Evolutionary conservation across 2,888 invertebrate species (phyloP), one percentile per base, ranked within the genome.

Genomic region (Elmis aenea): DNA sequence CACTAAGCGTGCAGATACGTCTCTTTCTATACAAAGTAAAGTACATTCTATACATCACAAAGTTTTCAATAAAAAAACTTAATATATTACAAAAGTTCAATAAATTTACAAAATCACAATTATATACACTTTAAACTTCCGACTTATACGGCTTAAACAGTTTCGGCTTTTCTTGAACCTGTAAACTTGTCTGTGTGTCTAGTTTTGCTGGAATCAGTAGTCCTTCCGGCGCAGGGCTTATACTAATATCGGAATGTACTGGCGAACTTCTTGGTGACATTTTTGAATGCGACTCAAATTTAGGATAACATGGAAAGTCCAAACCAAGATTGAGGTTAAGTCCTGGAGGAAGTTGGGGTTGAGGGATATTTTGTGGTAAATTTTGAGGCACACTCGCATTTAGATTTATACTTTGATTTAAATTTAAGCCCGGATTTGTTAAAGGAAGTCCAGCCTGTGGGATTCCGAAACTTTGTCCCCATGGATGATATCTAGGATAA

Each of bases 131-230:
- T 57, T 64, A 68, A 40, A 58, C 58, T 47, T 79, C 78, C 28
- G 73, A 74, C 55, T 85, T 85, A 68, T 85, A 85, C 1, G 85
- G 85, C 61, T 85, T 83, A 60, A 85, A 85, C 13, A 85, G 69
- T 58, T 83, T 82, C 1, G 81, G 82, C 52, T 74, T 74, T 22
- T 72, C 64, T 11, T 46, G 54, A 3, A 59, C 55, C 46, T 58
- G 59, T 57, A 50, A 68, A 52, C 54, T 66, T 55, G 38, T 54
- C 50, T 55, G 60, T 33, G 45, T 50, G 15, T 41, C 27, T 48
- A 36, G 50, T 45, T 54, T 57, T 28, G 66, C 52, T 3, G 61
- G 60, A 39, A 66, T 64, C 14, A 65, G 46, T 2, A 67, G 48
- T 4, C 60, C 57, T 43, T 66, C 62, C 45, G 64, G 57, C 42